These are phyloP conservation scores for Andrena bucephala DNA, from an alignment of 2,888 invertebrate species.

Conservation along the genomic window DNA sequence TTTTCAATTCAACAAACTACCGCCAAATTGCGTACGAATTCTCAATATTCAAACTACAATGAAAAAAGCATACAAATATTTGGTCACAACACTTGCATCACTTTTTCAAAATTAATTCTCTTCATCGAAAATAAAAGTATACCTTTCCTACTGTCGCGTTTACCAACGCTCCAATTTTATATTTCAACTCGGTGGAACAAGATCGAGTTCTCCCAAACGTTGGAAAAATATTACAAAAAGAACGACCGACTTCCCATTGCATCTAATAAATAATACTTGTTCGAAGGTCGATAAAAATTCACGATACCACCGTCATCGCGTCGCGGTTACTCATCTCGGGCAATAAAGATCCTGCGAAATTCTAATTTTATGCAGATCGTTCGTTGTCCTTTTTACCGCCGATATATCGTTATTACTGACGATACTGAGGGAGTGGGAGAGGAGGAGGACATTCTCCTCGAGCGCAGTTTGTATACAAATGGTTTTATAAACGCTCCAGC, in stretches of 20 bases:
- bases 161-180: too few species aligned
- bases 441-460: constrained; percentile 33
- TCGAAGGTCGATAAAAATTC: constrained; percentile 10
- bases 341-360: constrained; percentile 6
- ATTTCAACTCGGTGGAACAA: too few species aligned
- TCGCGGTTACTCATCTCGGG: not conserved
- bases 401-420: constrained; percentile 9
- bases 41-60: too few species aligned
- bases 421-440: not conserved
- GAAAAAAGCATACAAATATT: too few species aligned
- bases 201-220: not conserved
- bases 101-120: too few species aligned
- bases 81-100: too few species aligned
- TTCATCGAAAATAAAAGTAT: too few species aligned
- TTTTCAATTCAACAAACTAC: too few species aligned
- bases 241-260: not conserved
- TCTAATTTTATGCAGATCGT: constrained; percentile 26
- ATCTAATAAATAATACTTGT: not conserved
- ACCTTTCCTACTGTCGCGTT: too few species aligned
- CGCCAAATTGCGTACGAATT: too few species aligned
- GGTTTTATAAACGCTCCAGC: constrained; percentile 45
- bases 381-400: not conserved
- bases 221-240: too few species aligned
- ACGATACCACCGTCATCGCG: not conserved
- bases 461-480: constrained; percentile 44